Evolutionary conservation across 1,140 invertebrate genomes (phyloP).

Genomic region (Zophobas atratus): DNA sequence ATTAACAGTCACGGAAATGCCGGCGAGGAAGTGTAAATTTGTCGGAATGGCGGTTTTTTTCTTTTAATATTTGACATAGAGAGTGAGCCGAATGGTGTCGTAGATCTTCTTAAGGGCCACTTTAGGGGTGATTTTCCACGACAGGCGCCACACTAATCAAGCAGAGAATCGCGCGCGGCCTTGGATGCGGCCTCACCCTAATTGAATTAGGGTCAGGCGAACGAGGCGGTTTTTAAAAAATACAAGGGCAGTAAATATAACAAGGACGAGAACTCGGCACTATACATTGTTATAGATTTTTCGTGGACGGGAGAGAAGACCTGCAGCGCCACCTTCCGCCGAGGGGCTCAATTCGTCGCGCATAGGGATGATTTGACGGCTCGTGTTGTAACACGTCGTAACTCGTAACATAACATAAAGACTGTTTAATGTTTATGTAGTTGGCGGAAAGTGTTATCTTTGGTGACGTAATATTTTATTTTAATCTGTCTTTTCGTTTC

Average conservation of each 20-base stretch:
- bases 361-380: too few species aligned
- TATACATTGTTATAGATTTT: too few species aligned
- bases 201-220: constrained; percentile 31
- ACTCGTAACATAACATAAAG: too few species aligned
- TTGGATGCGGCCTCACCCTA: constrained; percentile 33
- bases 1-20: constrained; percentile 26
- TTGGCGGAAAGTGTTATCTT: too few species aligned
- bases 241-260: background rate
- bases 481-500: too few species aligned
- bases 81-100: background rate
- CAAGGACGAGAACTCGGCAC: too few species aligned
- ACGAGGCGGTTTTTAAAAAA: background rate
- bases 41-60: constrained; percentile 17
- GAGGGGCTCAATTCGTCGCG: too few species aligned
- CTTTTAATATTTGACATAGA: constrained; percentile 30
- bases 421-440: too few species aligned
- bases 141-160: constrained; percentile 20
- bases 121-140: constrained; percentile 23
- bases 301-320: too few species aligned
- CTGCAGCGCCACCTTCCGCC: too few species aligned
- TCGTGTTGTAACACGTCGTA: too few species aligned
- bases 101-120: constrained; percentile 29
- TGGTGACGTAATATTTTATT: too few species aligned
- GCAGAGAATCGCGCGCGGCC: constrained; percentile 9
- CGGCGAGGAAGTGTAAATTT: constrained; percentile 20